These are phyloP conservation scores for Nycteola revayana DNA, from an alignment of 2,888 invertebrate genomes.

Conservation along the genomic window DNA sequence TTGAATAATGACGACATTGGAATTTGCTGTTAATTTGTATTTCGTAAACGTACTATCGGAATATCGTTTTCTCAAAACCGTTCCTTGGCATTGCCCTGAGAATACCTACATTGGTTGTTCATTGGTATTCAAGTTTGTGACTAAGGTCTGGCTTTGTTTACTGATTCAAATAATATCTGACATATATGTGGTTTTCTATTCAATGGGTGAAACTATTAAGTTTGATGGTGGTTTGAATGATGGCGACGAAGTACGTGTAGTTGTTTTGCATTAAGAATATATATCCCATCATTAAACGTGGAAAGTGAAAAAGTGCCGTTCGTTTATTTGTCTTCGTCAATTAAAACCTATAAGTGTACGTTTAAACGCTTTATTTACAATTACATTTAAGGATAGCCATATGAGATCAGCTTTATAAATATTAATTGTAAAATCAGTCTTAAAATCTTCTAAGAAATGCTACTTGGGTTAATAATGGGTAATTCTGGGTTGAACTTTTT, in stretches of 20 bases:
- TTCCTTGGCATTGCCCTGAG: conserved; percentile 70
- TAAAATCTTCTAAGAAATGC: no score
- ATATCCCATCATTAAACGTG: conserved; percentile 28
- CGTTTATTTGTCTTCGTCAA: no score
- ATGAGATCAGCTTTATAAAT: no score
- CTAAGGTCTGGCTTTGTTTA: conserved; percentile 49
- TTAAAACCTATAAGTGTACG: no score
- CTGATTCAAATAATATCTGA: conserved; percentile 50
- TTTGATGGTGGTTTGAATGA: conserved; percentile 29
- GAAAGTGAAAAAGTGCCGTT: conserved; percentile 34
- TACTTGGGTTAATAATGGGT: no score
- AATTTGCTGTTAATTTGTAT: conserved; percentile 67
- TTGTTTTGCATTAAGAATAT: conserved; percentile 30
- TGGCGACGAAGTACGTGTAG: conserved; percentile 29
- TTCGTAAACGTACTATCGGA: conserved; percentile 60
- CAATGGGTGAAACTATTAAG: conserved; percentile 37
- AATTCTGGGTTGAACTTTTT: no score
- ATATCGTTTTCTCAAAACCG: conserved; percentile 79
- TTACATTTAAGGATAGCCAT: no score
- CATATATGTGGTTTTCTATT: conserved; percentile 37
- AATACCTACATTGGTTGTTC: conserved; percentile 49
- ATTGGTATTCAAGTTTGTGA: conserved; percentile 59
- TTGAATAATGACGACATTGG: conserved; percentile 62
- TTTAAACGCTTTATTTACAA: no score
- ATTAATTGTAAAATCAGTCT: no score